A percentile compares a stretch with the other conserved stretches of the same genome.
Conservation (phyloP, 37 sponge, comb jelly and placozoan species). For the Ianthella basta region DNA sequence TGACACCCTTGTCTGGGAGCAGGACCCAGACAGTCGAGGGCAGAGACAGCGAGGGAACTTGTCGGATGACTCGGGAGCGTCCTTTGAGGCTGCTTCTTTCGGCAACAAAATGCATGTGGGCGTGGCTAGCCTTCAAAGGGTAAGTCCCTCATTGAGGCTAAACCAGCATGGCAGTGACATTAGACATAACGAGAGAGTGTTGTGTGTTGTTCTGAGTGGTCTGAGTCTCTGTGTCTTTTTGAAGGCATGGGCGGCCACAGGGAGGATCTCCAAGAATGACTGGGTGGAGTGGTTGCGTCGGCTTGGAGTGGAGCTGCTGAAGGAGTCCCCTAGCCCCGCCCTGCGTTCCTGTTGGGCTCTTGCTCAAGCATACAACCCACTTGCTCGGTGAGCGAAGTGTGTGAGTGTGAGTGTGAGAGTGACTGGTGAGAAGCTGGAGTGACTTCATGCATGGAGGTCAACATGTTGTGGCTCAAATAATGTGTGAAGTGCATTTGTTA, state of each 20-base stretch:
- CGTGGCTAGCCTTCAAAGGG: constrained; percentile 59
- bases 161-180: not conserved
- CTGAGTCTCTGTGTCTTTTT: not conserved
- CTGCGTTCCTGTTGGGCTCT: constrained; percentile 86
- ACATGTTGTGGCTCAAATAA: too few species aligned
- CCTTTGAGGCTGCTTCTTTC: constrained; percentile 70
- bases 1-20: constrained; percentile 69
- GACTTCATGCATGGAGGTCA: not conserved
- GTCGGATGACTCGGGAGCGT: constrained; percentile 61
- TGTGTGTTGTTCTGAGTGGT: too few species aligned
- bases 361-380: constrained; percentile 81
- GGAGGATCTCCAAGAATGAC: constrained; percentile 85
- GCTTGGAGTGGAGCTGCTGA: constrained; percentile 92
- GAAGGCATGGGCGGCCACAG: constrained; percentile 76
- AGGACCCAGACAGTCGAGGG: constrained; percentile 32
- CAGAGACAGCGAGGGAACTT: constrained; percentile 20
- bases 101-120: constrained; percentile 72
- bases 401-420: not conserved
- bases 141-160: constrained; percentile 31
- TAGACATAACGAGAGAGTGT: too few species aligned
- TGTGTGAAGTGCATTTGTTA: too few species aligned
- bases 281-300: constrained; percentile 95
- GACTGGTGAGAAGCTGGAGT: not conserved
- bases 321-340: constrained; percentile 91
- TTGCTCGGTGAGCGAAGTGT: constrained; percentile 50